Percentiles rank a stretch among this genome's conserved stretches.
Conservation (phyloP, 1,140 invertebrate species). For the Andrena cerasifolii region DNA sequence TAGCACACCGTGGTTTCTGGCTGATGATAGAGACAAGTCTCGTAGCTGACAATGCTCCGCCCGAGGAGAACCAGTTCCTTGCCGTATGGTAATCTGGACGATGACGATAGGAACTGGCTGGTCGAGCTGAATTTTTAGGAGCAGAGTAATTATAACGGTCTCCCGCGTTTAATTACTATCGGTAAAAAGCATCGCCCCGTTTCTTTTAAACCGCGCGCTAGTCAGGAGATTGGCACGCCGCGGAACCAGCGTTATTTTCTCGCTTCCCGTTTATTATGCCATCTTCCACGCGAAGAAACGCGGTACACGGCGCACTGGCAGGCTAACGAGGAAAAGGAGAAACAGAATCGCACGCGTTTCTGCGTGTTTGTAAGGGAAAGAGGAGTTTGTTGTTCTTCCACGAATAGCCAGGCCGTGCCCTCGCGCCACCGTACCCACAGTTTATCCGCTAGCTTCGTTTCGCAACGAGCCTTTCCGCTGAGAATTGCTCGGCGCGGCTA, state of each 20-base stretch:
- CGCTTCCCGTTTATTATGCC: conserved; percentile 30
- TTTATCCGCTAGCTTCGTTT: not conserved
- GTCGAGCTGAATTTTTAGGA: too few relatives aligned
- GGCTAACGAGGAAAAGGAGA: not conserved
- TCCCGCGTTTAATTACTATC: too few relatives aligned
- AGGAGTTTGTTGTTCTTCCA: conserved; percentile 7
- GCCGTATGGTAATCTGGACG: not conserved
- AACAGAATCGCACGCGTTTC: not conserved
- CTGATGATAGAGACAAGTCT: not conserved
- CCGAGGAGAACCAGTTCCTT: not conserved
- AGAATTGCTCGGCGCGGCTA: too few relatives aligned
- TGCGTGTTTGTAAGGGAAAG: too few relatives aligned
- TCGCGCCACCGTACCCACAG: too few relatives aligned
- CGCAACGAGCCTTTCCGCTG: not conserved
- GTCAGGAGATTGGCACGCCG: too few relatives aligned
- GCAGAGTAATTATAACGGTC: too few relatives aligned
- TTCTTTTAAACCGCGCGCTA: too few relatives aligned
- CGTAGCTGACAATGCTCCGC: not conserved
- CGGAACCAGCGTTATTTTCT: conserved; percentile 23
- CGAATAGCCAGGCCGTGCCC: too few relatives aligned
- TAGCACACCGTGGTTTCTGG: too few relatives aligned
- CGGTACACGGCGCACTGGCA: not conserved
- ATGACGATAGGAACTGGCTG: not conserved
- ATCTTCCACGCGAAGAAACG: conserved; percentile 28
- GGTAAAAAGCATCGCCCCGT: too few relatives aligned